These are phyloP conservation scores for Dichetophora obliterata DNA, from an alignment of 2,888 invertebrate genomes.

Conservation along the genomic window DNA sequence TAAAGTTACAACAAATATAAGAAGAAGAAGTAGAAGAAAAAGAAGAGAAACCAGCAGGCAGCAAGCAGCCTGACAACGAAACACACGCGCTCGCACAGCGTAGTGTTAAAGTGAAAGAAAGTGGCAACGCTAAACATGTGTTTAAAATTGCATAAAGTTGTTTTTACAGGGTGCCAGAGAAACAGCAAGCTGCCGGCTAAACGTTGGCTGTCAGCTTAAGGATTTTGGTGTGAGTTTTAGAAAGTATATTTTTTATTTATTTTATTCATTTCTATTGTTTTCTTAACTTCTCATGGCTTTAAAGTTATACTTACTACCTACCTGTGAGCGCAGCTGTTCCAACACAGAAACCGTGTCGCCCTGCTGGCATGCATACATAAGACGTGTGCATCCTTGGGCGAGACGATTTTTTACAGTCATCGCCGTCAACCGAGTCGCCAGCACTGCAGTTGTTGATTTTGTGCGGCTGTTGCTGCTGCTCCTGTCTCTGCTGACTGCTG, in stretches of 20 bases:
- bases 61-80: not conserved
- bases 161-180: too few relatives aligned
- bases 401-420: conserved; percentile 64
- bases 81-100: too few relatives aligned
- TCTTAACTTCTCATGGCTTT: not conserved
- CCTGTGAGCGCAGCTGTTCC: conserved; percentile 82
- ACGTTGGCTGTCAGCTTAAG: not conserved
- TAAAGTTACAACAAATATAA: not conserved
- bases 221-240: not conserved
- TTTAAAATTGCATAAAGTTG: conserved; percentile 2
- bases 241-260: not conserved
- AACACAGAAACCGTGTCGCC: conserved; percentile 84
- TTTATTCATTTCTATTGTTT: not conserved
- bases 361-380: conserved; percentile 94
- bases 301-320: conserved; percentile 63
- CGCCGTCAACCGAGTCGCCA: conserved; percentile 31
- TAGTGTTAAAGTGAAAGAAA: not conserved
- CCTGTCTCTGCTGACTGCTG: conserved; percentile 11
- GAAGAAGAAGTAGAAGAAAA: not conserved
- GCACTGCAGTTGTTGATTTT: conserved; percentile 31
- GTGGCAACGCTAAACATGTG: conserved; percentile 1
- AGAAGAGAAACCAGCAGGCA: conserved; percentile 12
- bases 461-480: conserved; percentile 24
- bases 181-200: not conserved
- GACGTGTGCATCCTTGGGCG: conserved; percentile 81